phyloP scores from a whole-genome alignment of 2,797 vertebrate species.

The Lagorchestes hirsutus region DNA sequence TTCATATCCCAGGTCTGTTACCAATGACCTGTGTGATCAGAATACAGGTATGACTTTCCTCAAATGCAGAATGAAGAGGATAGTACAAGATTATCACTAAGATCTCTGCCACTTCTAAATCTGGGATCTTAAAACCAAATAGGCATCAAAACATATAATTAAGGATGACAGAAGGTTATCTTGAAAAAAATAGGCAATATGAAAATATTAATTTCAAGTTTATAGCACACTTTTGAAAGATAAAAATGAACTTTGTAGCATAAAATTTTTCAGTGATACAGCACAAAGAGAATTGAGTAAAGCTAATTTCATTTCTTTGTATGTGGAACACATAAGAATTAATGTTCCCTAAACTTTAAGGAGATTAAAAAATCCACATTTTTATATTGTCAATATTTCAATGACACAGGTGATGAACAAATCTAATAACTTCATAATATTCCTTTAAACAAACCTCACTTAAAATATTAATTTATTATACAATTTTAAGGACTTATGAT shows the following conservation, averaged over 20 bases:
- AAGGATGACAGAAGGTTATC: background rate
- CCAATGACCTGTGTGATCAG: background rate
- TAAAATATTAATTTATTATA: background rate
- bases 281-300: background rate
- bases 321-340: constrained; percentile 8
- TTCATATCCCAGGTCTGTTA: background rate
- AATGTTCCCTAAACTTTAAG: background rate
- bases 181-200: background rate
- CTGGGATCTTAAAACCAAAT: background rate
- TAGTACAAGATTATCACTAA: background rate
- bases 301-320: background rate
- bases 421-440: background rate
- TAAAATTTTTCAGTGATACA: background rate
- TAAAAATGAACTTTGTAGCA: background rate
- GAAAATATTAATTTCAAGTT: background rate
- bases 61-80: background rate
- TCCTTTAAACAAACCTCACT: constrained; percentile 2
- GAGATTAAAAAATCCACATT: background rate
- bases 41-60: background rate
- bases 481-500: background rate
- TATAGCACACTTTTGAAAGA: background rate
- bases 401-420: background rate
- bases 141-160: background rate
- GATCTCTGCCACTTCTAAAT: background rate
- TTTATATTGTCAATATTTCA: constrained; percentile 12